Evolutionary conservation across 2,888 invertebrate species (phyloP), one percentile per base, ranked within the genome.

Genomic region (Platycnemis pennipes): DNA sequence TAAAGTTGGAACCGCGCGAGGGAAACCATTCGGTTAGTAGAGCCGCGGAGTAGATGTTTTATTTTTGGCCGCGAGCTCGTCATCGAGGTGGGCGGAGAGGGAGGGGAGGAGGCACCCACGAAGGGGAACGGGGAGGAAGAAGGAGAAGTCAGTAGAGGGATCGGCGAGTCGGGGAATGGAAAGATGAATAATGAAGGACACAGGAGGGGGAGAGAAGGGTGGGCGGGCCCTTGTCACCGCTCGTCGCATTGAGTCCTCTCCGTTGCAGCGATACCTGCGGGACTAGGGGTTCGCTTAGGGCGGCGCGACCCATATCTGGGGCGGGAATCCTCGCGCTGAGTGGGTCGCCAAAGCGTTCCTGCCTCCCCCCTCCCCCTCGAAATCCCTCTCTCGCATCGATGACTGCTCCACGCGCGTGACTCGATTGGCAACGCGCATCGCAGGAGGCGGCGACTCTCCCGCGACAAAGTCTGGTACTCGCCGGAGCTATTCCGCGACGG

Each of bases 21-120:
- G 44, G 44, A 63, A 69, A 89, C 89, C 46, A 89, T 56, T 89
- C 56, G 69, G 42, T 56, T 63, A 63, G 63, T 63, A 42, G 91
- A 63, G 56, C 46, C 89, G 56, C 46, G 45, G 87, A 89, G 89
- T 56, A 22, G 89, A 42, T 56, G 63, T 63, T 63, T 91, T 91
- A 91, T 91, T 91, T 91, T 77, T 63, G 63, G 63, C 63, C 56
- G 44, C 69, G 89, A 89, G 89, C 89, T 89, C 56, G 89, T 91
- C 91, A 91, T 63, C 91, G 89, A 89, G 56, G 89, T 56, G 63
- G 42, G 56, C 63, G 31, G 44, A 45, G 44, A 44, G 91, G 91
- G 91, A 44, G 91, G 53, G 77, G 13, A 37, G 31, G 49, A 49
- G 7, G 7, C 16, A 49, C 16, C 49, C 49, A 49, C 16, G 49